phyloP scores from a whole-genome alignment of 2,113 vertebrate genomes.

The Platichthys stellatus region DNA sequence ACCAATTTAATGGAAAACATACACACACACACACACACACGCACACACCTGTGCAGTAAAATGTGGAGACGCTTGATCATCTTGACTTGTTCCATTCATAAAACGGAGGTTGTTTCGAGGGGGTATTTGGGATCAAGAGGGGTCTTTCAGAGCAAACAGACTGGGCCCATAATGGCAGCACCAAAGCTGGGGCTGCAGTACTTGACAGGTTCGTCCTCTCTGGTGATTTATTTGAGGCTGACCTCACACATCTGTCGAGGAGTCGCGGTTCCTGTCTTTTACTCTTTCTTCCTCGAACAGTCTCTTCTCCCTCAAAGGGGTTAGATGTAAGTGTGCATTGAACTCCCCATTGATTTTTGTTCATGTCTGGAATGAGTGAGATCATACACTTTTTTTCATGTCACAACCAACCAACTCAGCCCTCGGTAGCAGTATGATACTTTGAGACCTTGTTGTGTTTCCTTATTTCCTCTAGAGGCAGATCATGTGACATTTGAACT shows the following conservation, averaged over 20 bases:
- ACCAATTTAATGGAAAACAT: constrained; percentile 13
- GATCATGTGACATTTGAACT: not conserved
- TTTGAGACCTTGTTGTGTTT: not conserved
- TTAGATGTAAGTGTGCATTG: constrained; percentile 5
- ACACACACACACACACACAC: not conserved
- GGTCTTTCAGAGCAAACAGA: constrained; percentile 50
- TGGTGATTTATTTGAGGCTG: constrained; percentile 59
- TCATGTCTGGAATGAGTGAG: constrained; percentile 10
- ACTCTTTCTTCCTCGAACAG: constrained; percentile 6
- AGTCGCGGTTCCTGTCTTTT: constrained; percentile 28
- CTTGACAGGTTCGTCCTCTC: constrained; percentile 29
- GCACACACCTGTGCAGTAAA: constrained; percentile 24
- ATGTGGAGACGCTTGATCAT: constrained; percentile 36
- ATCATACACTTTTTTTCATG: not conserved
- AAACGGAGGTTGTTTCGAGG: constrained; percentile 13
- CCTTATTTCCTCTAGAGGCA: not conserved
- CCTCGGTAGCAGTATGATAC: not conserved
- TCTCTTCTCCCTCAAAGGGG: constrained; percentile 46
- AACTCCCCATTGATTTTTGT: not conserved
- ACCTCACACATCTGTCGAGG: constrained; percentile 60
- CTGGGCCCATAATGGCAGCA: constrained; percentile 38
- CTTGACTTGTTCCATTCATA: constrained; percentile 49
- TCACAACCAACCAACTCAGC: not conserved
- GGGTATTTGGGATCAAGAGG: constrained; percentile 39
- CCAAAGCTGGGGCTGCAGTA: constrained; percentile 7